A percentile compares a stretch with the other conserved stretches of the same genome.
These are phyloP conservation scores for Orbicella faveolata DNA, from an alignment of 64 coral and sea anemone species.

Conservation along the genomic window DNA sequence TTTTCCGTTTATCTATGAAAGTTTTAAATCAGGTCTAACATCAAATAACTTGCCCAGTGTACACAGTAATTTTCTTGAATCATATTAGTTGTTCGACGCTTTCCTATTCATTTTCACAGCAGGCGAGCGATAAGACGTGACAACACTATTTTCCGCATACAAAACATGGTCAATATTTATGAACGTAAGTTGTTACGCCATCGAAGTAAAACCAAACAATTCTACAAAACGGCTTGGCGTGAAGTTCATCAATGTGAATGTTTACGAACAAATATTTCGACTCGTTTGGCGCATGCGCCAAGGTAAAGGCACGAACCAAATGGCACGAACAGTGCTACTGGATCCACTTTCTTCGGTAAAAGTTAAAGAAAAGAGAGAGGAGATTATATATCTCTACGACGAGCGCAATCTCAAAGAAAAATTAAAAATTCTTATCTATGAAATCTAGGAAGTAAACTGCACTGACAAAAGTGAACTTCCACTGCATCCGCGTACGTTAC, in stretches of 20 bases:
- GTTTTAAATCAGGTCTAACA: conserved; percentile 30
- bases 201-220: not conserved
- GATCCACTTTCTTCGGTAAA: not conserved
- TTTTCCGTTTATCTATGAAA: conserved; percentile 44
- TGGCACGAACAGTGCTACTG: not conserved
- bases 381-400: no score
- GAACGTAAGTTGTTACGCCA: not conserved
- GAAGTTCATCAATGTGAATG: not conserved
- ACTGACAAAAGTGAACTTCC: not conserved
- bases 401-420: not conserved
- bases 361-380: not conserved
- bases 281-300: not conserved
- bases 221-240: not conserved
- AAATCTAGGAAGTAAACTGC: not conserved
- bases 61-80: conserved; percentile 29
- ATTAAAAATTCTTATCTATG: not conserved
- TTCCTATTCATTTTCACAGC: conserved; percentile 29
- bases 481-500: not conserved
- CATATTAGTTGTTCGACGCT: conserved; percentile 28
- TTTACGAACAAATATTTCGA: not conserved
- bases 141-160: conserved; percentile 17
- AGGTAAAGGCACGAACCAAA: not conserved
- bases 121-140: conserved; percentile 40
- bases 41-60: conserved; percentile 27
- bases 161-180: conserved; percentile 29